Evolutionary conservation across 1,140 invertebrate species (phyloP), one percentile per base, ranked within the genome.

Genomic region (Danaus plexippus): DNA sequence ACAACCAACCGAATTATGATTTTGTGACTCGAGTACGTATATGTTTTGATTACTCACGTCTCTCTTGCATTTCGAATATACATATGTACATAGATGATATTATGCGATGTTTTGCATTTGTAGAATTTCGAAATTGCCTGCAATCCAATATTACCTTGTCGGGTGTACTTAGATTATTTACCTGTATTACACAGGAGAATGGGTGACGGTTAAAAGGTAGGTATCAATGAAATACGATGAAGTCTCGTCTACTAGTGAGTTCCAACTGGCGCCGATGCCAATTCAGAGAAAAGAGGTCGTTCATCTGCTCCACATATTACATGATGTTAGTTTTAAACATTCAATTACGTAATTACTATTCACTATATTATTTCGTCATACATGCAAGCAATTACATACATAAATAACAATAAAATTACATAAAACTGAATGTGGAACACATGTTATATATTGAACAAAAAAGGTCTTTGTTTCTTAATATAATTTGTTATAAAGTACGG

Each of bases 211-310:
- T 48, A 41, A 47, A 11, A 57, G 55, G 22, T 49, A 43, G 47
- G 47, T 57, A 57, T 57, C 49, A 57, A 57, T 57, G 55, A 57
- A 57, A 57, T 57, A 57, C 55, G 55, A 52, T 47, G 55, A 57
- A 51, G 55, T 51, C 42, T 42, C 48, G n/a, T 51, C 49, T 47
- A 11, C 42, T 11, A 50, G 47, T 44, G 42, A 57, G 55, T 52
- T 41, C 22, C 9, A 32, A 51, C 47, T 32, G 55, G 55, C 48
- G 48, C 55, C 55, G 43, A 45, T 57, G 55, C 55, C 55, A 57
- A 57, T 11, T 46, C 22, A 45, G 43, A 13, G 41, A 45, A 57
- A 57, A 32, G n/a, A 52, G 49, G 55, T 51, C 48, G 46, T 40
- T 40, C 40, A 18, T 56, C 50, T 50, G 48, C 41, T 50, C 11